Percentiles rank a stretch among this genome's conserved stretches.
Evolutionary conservation across 2,797 vertebrate species (phyloP).

Genomic region (Muscicapa striata): DNA sequence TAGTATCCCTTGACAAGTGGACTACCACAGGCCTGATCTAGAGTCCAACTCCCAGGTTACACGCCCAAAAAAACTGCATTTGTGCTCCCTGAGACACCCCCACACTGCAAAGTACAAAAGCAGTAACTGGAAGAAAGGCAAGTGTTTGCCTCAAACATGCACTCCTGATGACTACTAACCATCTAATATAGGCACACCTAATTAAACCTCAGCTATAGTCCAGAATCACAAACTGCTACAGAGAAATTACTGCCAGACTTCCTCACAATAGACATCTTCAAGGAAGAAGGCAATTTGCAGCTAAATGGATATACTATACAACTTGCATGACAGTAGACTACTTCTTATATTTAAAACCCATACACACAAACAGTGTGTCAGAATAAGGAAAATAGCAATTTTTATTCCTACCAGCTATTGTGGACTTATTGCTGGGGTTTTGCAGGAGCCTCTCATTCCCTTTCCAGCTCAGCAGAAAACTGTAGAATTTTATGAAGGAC

Average conservation of each 20-base stretch:
- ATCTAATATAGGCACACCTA: not conserved
- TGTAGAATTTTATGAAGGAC: not conserved
- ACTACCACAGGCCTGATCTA: fast-evolving
- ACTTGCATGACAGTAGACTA: not conserved
- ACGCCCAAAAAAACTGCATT: not conserved
- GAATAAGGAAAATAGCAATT: not conserved
- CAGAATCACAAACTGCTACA: not conserved
- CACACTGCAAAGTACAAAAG: not conserved
- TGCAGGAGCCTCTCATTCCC: not conserved
- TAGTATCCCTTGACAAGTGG: not conserved
- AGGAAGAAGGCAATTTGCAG: not conserved
- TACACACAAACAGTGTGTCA: fast-evolving
- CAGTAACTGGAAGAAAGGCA: not conserved
- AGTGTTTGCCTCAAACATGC: not conserved
- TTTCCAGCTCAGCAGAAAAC: not conserved
- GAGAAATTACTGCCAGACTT: not conserved
- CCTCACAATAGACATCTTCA: not conserved
- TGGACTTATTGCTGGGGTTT: not conserved
- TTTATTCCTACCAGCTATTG: not conserved
- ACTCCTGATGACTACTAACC: not conserved
- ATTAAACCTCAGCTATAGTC: not conserved
- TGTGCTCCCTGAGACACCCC: not conserved
- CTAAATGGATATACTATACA: not conserved
- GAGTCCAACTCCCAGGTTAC: not conserved
- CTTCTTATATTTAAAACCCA: not conserved